Conservation (phyloP, 2,888 invertebrate genomes). For the Pterobdella sp. region DNA sequence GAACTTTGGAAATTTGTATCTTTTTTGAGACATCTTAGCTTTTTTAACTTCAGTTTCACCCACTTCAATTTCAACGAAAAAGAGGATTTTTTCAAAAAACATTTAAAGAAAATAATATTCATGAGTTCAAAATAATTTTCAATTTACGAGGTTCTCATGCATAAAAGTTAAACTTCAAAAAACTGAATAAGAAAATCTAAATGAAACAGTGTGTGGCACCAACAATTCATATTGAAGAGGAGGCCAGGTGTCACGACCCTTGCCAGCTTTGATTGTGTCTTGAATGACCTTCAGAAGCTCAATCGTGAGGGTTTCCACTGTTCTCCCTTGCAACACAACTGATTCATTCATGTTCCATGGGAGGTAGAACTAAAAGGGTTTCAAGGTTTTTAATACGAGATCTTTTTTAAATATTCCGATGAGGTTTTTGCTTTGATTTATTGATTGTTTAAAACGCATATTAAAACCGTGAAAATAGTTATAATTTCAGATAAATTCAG, state of each 20-base stretch:
- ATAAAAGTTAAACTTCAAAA: neutral
- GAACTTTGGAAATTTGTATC: no score
- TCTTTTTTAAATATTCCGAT: no score
- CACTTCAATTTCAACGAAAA: no score
- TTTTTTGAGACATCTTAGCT: no score
- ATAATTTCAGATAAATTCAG: no score
- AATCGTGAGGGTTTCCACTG: neutral
- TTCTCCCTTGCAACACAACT: neutral
- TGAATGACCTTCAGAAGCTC: neutral
- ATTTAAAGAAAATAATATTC: neutral
- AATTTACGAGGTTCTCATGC: neutral
- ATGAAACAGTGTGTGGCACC: neutral
- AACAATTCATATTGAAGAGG: neutral
- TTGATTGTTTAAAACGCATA: no score
- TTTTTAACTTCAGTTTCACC: no score
- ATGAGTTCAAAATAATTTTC: neutral
- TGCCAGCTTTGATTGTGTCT: neutral
- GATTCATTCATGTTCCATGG: neutral
- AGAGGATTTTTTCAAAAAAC: neutral
- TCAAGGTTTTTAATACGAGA: no score
- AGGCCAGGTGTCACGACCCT: neutral
- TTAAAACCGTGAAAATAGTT: no score
- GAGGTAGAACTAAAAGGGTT: neutral
- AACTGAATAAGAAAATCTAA: neutral
- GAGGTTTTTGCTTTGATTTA: no score